Percentiles rank a stretch among this genome's conserved stretches.
Evolutionary conservation across 2,113 vertebrate genomes (phyloP).

Genomic region (Cyphomyrus plagiostoma): DNA sequence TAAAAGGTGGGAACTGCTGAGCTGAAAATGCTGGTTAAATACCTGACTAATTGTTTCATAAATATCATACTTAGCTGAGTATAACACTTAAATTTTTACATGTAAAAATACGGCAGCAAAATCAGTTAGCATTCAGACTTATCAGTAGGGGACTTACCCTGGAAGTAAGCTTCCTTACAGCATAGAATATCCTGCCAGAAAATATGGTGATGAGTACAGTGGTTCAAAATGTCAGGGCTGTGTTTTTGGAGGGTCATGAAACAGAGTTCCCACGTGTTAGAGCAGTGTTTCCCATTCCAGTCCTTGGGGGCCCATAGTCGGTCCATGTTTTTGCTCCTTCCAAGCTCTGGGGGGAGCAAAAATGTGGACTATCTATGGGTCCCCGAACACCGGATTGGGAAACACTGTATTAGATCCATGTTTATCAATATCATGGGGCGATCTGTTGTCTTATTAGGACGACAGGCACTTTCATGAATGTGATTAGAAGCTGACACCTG

Average conservation of each 20-base stretch:
- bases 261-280: background rate
- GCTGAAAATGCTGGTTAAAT: background rate
- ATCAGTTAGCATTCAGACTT: background rate
- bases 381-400: background rate
- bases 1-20: background rate
- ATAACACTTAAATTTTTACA: background rate
- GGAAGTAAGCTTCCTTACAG: conserved; percentile 62
- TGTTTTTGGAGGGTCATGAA: background rate
- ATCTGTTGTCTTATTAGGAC: background rate
- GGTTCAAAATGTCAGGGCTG: background rate
- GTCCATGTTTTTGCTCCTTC: background rate
- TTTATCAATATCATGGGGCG: background rate
- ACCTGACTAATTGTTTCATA: background rate
- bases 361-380: no score
- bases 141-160: conserved; percentile 46
- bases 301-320: background rate
- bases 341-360: no score
- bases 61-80: background rate
- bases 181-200: conserved; percentile 53
- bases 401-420: background rate
- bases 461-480: background rate
- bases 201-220: background rate
- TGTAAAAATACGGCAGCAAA: background rate
- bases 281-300: background rate
- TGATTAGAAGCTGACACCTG: conserved; percentile 41